Base-by-base conservation (phyloP, 2,113 vertebrate species). In the Rostratula benghalensis region DNA sequence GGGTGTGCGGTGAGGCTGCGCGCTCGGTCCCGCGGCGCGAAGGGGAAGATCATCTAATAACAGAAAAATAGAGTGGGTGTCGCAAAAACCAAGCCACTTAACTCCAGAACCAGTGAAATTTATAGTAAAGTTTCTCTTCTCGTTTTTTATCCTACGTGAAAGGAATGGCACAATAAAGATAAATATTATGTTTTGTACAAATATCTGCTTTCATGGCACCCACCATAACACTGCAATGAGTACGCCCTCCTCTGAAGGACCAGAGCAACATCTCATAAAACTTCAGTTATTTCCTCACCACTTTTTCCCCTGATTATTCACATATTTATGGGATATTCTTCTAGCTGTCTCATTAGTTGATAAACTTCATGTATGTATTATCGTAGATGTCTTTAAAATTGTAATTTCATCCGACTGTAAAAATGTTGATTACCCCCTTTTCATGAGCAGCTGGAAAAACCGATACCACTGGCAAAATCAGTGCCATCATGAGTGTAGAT, bases 31-130 rank as follows among this genome's bases (percentile, higher is more conserved):
- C 1, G 10, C 4, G 6, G 96, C 33, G 90, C 27, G 83, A 95
- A 95, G 81, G 53, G 41, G 78, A 69, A 63, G 84, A 76, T 43
- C 63, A 0, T 5, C 59, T 24, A 91, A 25, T 30, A 85, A n/a
- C 54, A 59, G 89, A 76, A 64, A 93, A 94, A 84, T 19, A 25
- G 87, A 94, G 89, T 74, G 89, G 59, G 87, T 90, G 96, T 65
- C 35, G 37, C 2, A 3, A 54, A 54, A 63, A 50, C 4, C 30
- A 54, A 87, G 71, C 30, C 60, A 6, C 83, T 50, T 57, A 79
- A 73, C 85, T 94, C 81, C 87, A 94, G 65, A 41, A 87, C 50
- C 1, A 15, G 50, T 20, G 35, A 89, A 59, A 77, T 35, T 67
- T 18, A 30, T 27, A 16, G 54, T 4, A 28, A 41, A 64, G 2